A percentile compares a stretch with the other conserved stretches of the same genome.
Evolutionary conservation across 2,113 vertebrate genomes (phyloP).

Genomic region (Amphilophus citrinellus): DNA sequence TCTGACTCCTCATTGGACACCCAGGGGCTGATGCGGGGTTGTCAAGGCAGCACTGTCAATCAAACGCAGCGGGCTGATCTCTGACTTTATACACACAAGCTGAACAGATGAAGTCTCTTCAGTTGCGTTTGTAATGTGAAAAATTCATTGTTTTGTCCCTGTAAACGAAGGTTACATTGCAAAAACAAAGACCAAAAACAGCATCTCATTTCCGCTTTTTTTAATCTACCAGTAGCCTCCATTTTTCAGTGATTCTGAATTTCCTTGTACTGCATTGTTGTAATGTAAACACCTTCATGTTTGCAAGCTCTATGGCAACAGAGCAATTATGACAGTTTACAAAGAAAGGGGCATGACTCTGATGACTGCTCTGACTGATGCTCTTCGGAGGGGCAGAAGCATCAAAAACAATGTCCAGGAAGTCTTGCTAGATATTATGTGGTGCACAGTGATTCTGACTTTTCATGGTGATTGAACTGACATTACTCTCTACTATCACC

Average conservation of each 20-base stretch:
- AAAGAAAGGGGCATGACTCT: neutral
- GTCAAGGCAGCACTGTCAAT: slow-evolving; percentile 94
- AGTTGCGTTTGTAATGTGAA: neutral
- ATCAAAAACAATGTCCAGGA: neutral
- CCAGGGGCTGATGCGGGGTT: slow-evolving; percentile 88
- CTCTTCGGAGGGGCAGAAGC: neutral
- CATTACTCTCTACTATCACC: slow-evolving; percentile 8
- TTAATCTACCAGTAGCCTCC: neutral
- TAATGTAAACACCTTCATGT: neutral
- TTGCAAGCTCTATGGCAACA: neutral
- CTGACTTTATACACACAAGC: slow-evolving; percentile 71
- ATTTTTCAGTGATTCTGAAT: neutral
- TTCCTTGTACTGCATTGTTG: neutral
- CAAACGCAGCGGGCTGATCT: slow-evolving; percentile 87
- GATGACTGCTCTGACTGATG: neutral
- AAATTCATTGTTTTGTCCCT: neutral
- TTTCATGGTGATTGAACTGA: neutral
- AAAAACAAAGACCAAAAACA: neutral
- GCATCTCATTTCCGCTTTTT: neutral
- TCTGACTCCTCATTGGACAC: slow-evolving; percentile 95
- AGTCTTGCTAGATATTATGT: neutral
- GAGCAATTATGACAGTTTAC: neutral
- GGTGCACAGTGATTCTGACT: neutral
- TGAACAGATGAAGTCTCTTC: neutral
- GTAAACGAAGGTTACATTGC: neutral